Percentiles rank a stretch among this genome's conserved stretches.
Conservation (phyloP, 2,888 invertebrate genomes). For the Orthosia gothica region DNA sequence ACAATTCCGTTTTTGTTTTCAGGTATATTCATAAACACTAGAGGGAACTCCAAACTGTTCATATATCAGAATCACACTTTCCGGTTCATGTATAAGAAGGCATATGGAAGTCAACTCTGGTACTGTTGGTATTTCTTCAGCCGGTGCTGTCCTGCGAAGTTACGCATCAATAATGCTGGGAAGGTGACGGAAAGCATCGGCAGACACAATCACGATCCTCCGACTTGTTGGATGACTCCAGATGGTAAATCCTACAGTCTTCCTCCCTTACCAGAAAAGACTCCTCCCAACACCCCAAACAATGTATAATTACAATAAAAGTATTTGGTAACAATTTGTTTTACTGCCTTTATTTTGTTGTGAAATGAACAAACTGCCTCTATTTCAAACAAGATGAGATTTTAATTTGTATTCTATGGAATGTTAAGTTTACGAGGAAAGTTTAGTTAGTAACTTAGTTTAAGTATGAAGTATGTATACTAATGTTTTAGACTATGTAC, state of each 20-base stretch:
- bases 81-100: conserved; percentile 90
- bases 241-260: conserved; percentile 88
- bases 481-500: conserved; percentile 60
- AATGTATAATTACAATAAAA: conserved; percentile 70
- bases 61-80: conserved; percentile 90
- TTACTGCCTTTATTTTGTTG: conserved; percentile 69
- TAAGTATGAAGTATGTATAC: conserved; percentile 56
- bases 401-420: conserved; percentile 69
- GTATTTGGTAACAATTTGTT: conserved; percentile 71
- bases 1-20: conserved; percentile 74
- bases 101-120: conserved; percentile 90
- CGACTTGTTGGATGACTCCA: conserved; percentile 90
- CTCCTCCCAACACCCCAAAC: conserved; percentile 69
- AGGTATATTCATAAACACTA: conserved; percentile 90
- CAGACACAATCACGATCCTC: conserved; percentile 88
- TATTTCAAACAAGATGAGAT: conserved; percentile 74
- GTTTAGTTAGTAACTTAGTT: conserved; percentile 59
- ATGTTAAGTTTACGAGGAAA: conserved; percentile 63
- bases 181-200: conserved; percentile 89
- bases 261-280: conserved; percentile 83
- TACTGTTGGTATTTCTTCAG: conserved; percentile 91
- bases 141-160: conserved; percentile 88
- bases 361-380: conserved; percentile 75
- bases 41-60: conserved; percentile 89
- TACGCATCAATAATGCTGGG: conserved; percentile 87